Evolutionary conservation across 2,797 vertebrate genomes (phyloP), one percentile per base, ranked within the genome.

Genomic region (Delichon dasypus): DNA sequence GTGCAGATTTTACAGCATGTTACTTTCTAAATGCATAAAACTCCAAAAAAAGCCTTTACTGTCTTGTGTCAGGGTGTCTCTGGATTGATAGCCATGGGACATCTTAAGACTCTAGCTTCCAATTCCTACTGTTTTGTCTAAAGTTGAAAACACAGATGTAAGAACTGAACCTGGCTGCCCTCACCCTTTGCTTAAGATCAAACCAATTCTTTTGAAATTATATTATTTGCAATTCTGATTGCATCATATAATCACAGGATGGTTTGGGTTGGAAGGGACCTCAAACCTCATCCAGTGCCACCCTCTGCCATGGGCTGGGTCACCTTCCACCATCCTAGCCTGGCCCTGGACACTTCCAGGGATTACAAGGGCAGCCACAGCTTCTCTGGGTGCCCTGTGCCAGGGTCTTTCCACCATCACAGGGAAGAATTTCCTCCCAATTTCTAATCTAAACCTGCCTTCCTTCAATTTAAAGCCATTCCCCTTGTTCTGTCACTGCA

Each of bases 301-400:
- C 2, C 7, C 6, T 3, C 8, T 51, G 10, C n/a, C 10, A 11
- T 4, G 42, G 22, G 11, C 38, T 30, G 44, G 27, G 16, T 11
- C 29, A 27, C 3, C 10, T 66, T 9, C 30, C 19, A 11, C 19
- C 10, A 0, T 15, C 34, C 32, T 34, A 48, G 0, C 26, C 26
- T 36, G 40, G 34, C 47, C 19, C 66, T 48, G 73, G 26, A 4
- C 16, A 25, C 19, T 72, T 72, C 18, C 47, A 60, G 30, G 16
- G 19, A 47, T 54, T 54, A 5, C 34, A 55, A 53, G 26, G 5
- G 15, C 38, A 71, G 29, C 40, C 53, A 27, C 58, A 60, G 19
- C 26, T 54, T 8, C 11, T 72, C 22, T 66, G 40, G 7, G 2
- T 1, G 47, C 1, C 22, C 40, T 54, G 34, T 72, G 13, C 30